phyloP scores from a whole-genome alignment of 2,888 invertebrate genomes.

The Agelastica alni region DNA sequence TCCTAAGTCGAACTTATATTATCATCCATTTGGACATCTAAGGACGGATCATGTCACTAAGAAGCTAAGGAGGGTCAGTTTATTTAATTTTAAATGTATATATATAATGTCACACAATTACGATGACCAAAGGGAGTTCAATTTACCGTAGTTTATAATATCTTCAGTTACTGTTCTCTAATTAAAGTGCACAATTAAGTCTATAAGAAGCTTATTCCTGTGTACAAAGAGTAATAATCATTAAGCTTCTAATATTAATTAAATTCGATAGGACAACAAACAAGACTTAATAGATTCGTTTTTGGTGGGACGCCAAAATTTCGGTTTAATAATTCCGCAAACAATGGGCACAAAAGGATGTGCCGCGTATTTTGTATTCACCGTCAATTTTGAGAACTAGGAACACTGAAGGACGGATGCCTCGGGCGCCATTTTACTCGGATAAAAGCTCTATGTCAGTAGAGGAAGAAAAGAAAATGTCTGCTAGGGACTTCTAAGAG shows the following conservation, averaged over 20 bases:
- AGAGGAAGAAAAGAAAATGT: constrained; percentile 46
- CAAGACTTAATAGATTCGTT: constrained; percentile 27
- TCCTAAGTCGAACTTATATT: too few relatives aligned
- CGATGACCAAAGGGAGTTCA: constrained; percentile 4
- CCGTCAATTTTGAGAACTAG: constrained; percentile 26
- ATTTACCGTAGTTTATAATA: constrained; percentile 3
- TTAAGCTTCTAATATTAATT: constrained; percentile 31
- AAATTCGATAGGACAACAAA: constrained; percentile 32
- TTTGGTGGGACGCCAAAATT: constrained; percentile 28
- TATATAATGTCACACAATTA: too few relatives aligned
- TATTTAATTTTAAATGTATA: too few relatives aligned
- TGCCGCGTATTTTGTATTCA: constrained; percentile 23
- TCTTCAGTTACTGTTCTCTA: constrained; percentile 7
- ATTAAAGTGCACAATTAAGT: constrained; percentile 7
- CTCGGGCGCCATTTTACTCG: constrained; percentile 45
- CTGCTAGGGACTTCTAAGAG: constrained; percentile 48
- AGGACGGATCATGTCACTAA: too few relatives aligned
- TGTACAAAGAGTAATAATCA: constrained; percentile 16
- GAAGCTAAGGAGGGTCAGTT: too few relatives aligned
- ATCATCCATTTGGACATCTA: too few relatives aligned
- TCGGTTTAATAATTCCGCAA: constrained; percentile 32
- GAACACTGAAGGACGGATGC: constrained; percentile 37
- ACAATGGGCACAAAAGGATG: constrained; percentile 35
- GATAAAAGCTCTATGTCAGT: constrained; percentile 43
- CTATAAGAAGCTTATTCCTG: constrained; percentile 18